Conservation (phyloP, 2,888 invertebrate genomes). For the Cyrtodaria siliqua region DNA sequence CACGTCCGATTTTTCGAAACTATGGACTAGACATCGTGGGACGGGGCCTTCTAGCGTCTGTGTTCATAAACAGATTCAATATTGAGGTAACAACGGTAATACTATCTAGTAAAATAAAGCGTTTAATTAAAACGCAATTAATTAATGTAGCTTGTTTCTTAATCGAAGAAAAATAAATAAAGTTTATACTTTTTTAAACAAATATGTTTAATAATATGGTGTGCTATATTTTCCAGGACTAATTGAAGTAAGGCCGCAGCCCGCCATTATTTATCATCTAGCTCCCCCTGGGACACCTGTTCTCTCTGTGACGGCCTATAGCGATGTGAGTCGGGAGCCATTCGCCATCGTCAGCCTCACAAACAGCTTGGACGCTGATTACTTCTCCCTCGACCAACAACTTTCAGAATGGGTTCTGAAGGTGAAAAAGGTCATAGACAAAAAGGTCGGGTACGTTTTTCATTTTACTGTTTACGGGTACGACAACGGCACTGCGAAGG, state of each 20-base stretch:
- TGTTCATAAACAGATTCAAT: too few relatives aligned
- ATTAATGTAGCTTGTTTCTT: too few relatives aligned
- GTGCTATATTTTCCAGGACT: not conserved
- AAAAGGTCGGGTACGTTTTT: slow-evolving; percentile 65
- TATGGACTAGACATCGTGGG: too few relatives aligned
- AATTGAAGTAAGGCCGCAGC: slow-evolving; percentile 62
- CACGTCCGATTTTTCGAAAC: too few relatives aligned
- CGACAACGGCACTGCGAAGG: slow-evolving; percentile 40
- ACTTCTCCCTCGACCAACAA: slow-evolving; percentile 64
- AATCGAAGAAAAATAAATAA: too few relatives aligned
- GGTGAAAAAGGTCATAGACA: slow-evolving; percentile 65
- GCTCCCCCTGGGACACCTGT: slow-evolving; percentile 68
- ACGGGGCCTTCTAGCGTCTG: too few relatives aligned
- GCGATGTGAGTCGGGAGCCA: slow-evolving; percentile 58
- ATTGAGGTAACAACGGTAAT: too few relatives aligned
- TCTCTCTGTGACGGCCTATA: slow-evolving; percentile 67
- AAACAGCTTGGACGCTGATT: slow-evolving; percentile 47
- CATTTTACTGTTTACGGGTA: slow-evolving; percentile 67
- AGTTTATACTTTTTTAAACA: too few relatives aligned
- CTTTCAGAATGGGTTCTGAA: slow-evolving; percentile 58
- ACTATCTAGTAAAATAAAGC: too few relatives aligned
- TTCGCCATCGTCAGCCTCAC: slow-evolving; percentile 57
- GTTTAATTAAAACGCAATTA: too few relatives aligned
- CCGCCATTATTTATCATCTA: slow-evolving; percentile 69
- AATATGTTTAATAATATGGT: too few relatives aligned